Base-by-base conservation (phyloP, 2,888 invertebrate genomes). In the Zele albiditarsus region DNA sequence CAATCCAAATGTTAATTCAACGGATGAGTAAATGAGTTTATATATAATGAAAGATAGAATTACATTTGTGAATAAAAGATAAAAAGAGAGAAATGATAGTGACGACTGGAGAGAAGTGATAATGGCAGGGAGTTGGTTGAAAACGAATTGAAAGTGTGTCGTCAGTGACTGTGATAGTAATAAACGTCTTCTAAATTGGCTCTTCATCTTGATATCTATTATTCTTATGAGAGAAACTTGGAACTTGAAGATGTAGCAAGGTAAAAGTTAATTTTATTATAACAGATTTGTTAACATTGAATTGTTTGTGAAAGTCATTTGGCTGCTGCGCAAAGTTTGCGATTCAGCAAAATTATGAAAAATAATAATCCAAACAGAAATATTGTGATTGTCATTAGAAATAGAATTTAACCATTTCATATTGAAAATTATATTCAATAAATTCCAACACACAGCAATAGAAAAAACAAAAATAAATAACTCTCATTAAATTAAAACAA, bases 261-360 rank as follows among this genome's bases (percentile, higher is more conserved):
- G 53, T 31, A 71, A 69, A 62, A 69, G 63, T 74, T 69, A 69
- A 69, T 69, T 23, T 60, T 12, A 62, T 53, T 20, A 53, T 12
- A 46, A 73, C 42, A 66, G 60, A 27, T 68, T 73, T 67, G 42
- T 73, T 60, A 73, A 73, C 67, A 46, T 38, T 38, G 8, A 38
- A 38, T 38, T 38, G 38, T 12, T 38, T 8, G 8, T 38, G n/a
- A n/a, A n/a, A n/a, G n/a, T n/a, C n/a, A n/a, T n/a, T n/a, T n/a
- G n/a, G n/a, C n/a, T n/a, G n/a, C n/a, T n/a, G n/a, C n/a, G n/a
- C n/a, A n/a, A n/a, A n/a, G n/a, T n/a, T n/a, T n/a, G n/a, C n/a
- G n/a, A n/a, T n/a, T n/a, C n/a, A n/a, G n/a, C n/a, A n/a, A n/a
- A n/a, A n/a, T n/a, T n/a, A n/a, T n/a, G n/a, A n/a, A n/a, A n/a